A percentile compares a stretch with the other conserved stretches of the same genome.
These are phyloP conservation scores for Melanotaenia trifasciata DNA, from an alignment of 2,797 vertebrate genomes.

Conservation along the genomic window DNA sequence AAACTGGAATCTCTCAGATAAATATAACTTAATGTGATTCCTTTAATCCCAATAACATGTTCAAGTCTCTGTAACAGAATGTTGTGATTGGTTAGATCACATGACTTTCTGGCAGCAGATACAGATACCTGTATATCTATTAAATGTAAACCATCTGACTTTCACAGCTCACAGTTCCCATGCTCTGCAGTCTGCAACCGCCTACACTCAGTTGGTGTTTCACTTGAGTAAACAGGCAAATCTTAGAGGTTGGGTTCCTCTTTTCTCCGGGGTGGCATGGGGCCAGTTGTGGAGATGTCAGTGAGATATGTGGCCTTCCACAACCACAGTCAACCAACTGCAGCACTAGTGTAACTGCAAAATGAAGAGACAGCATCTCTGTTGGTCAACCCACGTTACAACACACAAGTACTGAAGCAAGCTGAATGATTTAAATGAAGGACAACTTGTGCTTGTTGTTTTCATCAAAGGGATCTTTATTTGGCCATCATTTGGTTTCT, in stretches of 20 bases:
- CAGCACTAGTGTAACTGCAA: background rate
- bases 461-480: background rate
- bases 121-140: background rate
- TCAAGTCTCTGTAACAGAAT: background rate
- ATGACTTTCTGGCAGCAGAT: background rate
- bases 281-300: background rate
- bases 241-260: background rate
- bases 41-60: background rate
- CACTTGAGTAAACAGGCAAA: constrained; percentile 2
- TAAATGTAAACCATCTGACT: background rate
- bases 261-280: background rate
- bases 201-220: background rate
- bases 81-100: background rate
- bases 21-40: background rate
- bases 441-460: background rate
- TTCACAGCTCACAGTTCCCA: background rate
- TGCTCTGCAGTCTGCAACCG: background rate
- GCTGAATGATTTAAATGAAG: background rate
- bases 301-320: background rate
- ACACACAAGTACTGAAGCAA: background rate
- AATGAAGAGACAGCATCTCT: background rate
- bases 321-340: background rate
- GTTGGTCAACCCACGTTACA: background rate
- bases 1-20: background rate
- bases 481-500: background rate